Evolutionary conservation across 2,888 invertebrate species (phyloP), one percentile per base, ranked within the genome.

Genomic region (Harpalus rufipes): DNA sequence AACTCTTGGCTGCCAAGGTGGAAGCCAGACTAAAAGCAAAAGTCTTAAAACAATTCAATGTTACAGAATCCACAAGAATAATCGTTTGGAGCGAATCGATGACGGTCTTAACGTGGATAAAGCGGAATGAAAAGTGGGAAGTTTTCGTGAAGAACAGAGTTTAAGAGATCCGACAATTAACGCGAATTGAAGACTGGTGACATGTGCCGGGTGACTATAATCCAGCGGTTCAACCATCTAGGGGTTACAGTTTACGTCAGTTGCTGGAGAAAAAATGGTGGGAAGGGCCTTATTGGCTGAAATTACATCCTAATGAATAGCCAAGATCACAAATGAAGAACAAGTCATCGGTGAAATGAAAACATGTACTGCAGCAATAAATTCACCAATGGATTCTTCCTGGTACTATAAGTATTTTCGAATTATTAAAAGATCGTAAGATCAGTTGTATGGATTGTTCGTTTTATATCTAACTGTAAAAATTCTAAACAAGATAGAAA

Each of bases 201-300:
- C n/a, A n/a, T n/a, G n/a, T n/a, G n/a, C n/a, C n/a, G n/a, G n/a
- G n/a, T n/a, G n/a, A n/a, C n/a, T n/a, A n/a, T n/a, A n/a, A n/a
- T n/a, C n/a, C n/a, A n/a, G n/a, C n/a, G n/a, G n/a, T n/a, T n/a
- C n/a, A n/a, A n/a, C n/a, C n/a, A n/a, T n/a, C n/a, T n/a, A n/a
- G n/a, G n/a, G n/a, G n/a, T n/a, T n/a, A n/a, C n/a, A n/a, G n/a
- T n/a, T n/a, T n/a, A n/a, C n/a, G n/a, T n/a, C n/a, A n/a, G 25
- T 85, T 89, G 1, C 7, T 88, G 5, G 84, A 88, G 32, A 86
- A 87, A 2, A 79, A 78, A 86, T 89, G 89, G 89, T 89, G 88
- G 89, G 86, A 87, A 86, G 89, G 89, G 6, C 89, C 89, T 10
- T n/a, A 63, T 2, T 89, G 88, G 89, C 81, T 89, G n/a, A 81